Conservation (phyloP, 2,113 vertebrate species). For the Abramis brama region DNA sequence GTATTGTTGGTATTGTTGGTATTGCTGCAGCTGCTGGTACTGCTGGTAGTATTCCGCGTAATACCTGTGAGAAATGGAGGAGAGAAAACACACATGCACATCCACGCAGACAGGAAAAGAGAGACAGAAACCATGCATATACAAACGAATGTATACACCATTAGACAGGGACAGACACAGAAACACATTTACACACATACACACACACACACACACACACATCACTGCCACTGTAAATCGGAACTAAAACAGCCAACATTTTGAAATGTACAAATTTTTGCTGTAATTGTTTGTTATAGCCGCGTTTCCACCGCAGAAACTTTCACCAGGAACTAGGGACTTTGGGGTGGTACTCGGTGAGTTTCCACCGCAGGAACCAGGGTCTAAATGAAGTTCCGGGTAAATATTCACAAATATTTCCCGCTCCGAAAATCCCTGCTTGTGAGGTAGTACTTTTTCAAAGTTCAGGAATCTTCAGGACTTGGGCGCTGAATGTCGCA, state of each 20-base stretch:
- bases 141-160: background rate
- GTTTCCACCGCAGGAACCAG: too few relatives aligned
- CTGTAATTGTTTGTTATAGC: background rate
- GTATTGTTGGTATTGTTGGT: conserved; percentile 79
- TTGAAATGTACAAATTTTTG: background rate
- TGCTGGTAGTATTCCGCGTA: conserved; percentile 80
- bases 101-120: background rate
- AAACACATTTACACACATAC: conserved; percentile 7
- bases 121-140: conserved; percentile 10
- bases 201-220: conserved; percentile 17
- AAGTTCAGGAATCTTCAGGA: too few relatives aligned
- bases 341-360: too few relatives aligned
- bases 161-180: conserved; percentile 6
- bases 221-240: background rate
- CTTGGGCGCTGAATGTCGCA: too few relatives aligned
- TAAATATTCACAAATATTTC: too few relatives aligned
- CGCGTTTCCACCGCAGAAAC: too few relatives aligned
- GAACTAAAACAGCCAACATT: background rate
- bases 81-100: conserved; percentile 15
- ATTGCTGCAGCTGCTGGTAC: conserved; percentile 76
- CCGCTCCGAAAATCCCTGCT: too few relatives aligned
- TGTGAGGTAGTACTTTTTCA: too few relatives aligned
- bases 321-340: too few relatives aligned
- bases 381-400: too few relatives aligned
- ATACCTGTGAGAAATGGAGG: conserved; percentile 66